phyloP scores from a whole-genome alignment of 2,888 invertebrate genomes.

The Cheilosia vulpina region DNA sequence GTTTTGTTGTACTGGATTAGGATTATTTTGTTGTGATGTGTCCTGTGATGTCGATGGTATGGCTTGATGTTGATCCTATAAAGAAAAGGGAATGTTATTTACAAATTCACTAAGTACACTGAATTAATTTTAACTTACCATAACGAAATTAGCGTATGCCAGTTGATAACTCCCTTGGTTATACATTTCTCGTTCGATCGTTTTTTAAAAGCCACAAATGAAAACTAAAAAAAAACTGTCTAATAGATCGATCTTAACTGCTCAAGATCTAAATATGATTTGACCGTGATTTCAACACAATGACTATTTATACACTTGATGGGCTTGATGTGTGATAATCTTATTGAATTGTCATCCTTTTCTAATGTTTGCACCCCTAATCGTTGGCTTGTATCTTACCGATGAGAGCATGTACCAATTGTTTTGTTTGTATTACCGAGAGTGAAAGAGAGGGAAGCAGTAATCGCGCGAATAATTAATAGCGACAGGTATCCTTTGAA shows the following conservation, averaged over 20 bases:
- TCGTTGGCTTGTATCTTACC: neutral
- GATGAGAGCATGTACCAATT: neutral
- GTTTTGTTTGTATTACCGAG: no score
- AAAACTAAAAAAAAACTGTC: neutral
- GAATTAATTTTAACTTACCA: neutral
- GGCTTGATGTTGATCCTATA: neutral
- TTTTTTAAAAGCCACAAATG: neutral
- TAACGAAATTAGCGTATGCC: neutral
- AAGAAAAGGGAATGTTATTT: neutral
- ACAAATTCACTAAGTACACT: neutral
- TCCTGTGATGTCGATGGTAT: neutral
- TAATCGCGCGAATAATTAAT: no score
- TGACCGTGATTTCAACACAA: neutral
- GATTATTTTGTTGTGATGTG: neutral
- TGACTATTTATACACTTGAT: neutral
- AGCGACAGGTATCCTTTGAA: no score
- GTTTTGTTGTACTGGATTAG: neutral
- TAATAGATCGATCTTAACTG: neutral
- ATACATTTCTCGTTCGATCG: neutral
- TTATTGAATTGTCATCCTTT: neutral
- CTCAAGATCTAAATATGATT: neutral
- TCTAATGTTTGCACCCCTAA: neutral
- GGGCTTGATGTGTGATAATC: neutral
- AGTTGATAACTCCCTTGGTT: neutral
- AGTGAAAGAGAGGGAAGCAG: no score